Percentiles rank a stretch among this genome's conserved stretches.
Conservation (phyloP, 2,113 vertebrate species). For the Hemibates koningsi region DNA sequence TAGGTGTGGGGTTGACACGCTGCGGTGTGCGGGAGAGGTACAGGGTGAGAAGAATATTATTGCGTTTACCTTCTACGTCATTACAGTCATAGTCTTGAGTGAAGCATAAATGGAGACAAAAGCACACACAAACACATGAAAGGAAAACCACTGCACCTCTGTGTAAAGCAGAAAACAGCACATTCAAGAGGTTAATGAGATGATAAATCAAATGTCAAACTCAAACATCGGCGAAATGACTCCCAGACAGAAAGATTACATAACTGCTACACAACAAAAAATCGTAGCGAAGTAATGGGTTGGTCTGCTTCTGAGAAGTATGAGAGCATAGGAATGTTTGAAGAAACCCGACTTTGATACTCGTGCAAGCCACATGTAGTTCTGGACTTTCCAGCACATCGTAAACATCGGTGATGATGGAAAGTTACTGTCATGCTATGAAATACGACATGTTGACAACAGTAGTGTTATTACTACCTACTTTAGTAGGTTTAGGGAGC, state of each 20-base stretch:
- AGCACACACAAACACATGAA: constrained; percentile 62
- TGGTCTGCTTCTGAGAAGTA: neutral
- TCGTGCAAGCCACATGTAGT: neutral
- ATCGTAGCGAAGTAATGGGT: neutral
- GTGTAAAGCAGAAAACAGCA: constrained; percentile 33
- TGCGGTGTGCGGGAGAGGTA: constrained; percentile 20
- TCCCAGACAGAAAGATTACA: constrained; percentile 4
- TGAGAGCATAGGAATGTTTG: neutral
- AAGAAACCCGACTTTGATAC: neutral
- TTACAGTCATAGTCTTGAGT: constrained; percentile 73
- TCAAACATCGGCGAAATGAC: constrained; percentile 18
- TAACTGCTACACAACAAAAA: neutral
- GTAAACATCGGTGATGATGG: neutral
- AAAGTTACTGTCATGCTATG: neutral
- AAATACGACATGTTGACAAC: neutral
- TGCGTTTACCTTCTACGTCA: constrained; percentile 74
- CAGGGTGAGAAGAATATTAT: constrained; percentile 47
- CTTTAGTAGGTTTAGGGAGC: neutral
- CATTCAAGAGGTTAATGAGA: constrained; percentile 32
- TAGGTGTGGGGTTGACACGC: constrained; percentile 23
- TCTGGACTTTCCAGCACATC: neutral
- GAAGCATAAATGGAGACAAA: constrained; percentile 73
- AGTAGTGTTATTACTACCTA: neutral
- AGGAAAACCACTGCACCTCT: constrained; percentile 25
- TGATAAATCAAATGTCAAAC: constrained; percentile 13